A percentile compares a stretch with the other conserved stretches of the same genome.
phyloP scores from a whole-genome alignment of 2,113 vertebrate genomes.

The Mystacornis crossleyi region DNA sequence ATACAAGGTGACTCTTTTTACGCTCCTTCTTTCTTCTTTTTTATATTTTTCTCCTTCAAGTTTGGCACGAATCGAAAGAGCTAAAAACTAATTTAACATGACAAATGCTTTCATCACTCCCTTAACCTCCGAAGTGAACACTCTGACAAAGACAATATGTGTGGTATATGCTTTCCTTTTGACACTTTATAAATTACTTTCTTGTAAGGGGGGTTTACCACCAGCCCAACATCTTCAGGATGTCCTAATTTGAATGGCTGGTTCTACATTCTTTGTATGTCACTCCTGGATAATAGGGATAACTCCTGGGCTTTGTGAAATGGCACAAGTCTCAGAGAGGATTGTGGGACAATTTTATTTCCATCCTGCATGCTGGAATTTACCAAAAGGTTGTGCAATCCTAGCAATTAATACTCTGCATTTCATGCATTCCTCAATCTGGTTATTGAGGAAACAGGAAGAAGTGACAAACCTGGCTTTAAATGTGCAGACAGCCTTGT shows the following conservation, averaged over 20 bases:
- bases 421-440: background rate
- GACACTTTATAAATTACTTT: slow-evolving; percentile 19
- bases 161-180: slow-evolving; percentile 11
- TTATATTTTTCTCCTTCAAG: slow-evolving; percentile 26
- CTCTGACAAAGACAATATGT: slow-evolving; percentile 37
- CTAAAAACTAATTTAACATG: slow-evolving; percentile 71
- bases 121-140: background rate
- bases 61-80: slow-evolving; percentile 69
- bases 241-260: background rate
- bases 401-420: background rate
- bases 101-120: slow-evolving; percentile 63
- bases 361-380: background rate
- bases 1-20: slow-evolving; percentile 71
- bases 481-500: background rate
- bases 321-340: background rate
- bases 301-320: background rate
- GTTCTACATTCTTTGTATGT: background rate
- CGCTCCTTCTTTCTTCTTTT: background rate
- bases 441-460: background rate
- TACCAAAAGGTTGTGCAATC: background rate
- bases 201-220: background rate
- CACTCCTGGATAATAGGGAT: background rate
- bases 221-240: slow-evolving; percentile 7
- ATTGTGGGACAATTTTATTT: background rate
- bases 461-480: background rate